Percentiles rank a stretch among this genome's conserved stretches.
These are phyloP conservation scores for Sula dactylatra DNA, from an alignment of 2,113 vertebrate species.

Conservation along the genomic window DNA sequence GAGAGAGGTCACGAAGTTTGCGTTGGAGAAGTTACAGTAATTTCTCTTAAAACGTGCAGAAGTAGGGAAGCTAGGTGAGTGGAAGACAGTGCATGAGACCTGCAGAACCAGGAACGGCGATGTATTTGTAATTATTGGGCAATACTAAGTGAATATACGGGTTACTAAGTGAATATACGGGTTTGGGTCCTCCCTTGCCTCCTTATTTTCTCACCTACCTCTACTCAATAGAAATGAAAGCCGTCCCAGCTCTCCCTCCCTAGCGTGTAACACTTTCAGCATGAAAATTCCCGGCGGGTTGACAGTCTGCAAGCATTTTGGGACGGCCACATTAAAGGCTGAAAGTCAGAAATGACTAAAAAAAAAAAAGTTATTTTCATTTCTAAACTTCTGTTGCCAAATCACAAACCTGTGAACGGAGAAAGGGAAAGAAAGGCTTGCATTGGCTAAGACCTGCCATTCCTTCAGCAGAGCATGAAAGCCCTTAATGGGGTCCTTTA, in stretches of 20 bases:
- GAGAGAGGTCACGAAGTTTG: neutral
- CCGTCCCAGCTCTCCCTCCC: neutral
- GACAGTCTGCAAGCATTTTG: constrained; percentile 13
- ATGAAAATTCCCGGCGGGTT: neutral
- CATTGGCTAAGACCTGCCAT: constrained; percentile 36
- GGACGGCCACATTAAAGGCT: neutral
- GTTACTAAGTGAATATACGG: neutral
- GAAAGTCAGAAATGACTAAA: constrained; percentile 48
- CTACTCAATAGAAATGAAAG: neutral
- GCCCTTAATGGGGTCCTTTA: constrained; percentile 50
- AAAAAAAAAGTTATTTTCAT: neutral
- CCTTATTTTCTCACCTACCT: neutral
- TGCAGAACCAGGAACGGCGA: neutral
- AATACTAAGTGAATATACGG: neutral
- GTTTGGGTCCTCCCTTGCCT: neutral
- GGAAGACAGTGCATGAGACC: neutral
- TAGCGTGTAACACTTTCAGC: neutral
- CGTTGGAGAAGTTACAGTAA: neutral
- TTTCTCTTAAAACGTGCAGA: neutral
- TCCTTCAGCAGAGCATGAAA: constrained; percentile 38
- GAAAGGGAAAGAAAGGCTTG: constrained; percentile 47
- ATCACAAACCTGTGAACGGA: constrained; percentile 59
- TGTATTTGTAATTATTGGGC: neutral
- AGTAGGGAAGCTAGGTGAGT: neutral
- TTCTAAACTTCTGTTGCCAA: constrained; percentile 55